Evolutionary conservation across 2,113 vertebrate genomes (phyloP).

Genomic region (Malaclemys terrapin): DNA sequence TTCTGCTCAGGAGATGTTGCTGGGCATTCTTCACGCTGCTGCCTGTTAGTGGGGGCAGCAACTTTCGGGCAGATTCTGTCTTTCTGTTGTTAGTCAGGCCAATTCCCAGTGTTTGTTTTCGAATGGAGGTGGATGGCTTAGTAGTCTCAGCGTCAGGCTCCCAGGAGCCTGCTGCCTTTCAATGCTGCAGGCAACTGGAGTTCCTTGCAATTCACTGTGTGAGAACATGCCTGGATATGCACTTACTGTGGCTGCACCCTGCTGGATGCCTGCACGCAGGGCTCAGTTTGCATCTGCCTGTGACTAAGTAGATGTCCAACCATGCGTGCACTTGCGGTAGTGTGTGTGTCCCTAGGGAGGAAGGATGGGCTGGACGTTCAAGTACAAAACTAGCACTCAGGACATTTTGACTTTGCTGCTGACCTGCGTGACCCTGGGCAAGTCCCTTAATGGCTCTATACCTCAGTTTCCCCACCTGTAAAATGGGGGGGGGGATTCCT

Average conservation of each 20-base stretch:
- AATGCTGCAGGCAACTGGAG: neutral
- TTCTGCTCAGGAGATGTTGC: neutral
- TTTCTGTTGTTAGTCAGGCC: neutral
- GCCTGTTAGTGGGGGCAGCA: neutral
- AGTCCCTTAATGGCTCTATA: neutral
- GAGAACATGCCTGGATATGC: neutral
- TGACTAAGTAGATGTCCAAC: neutral
- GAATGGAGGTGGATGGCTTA: neutral
- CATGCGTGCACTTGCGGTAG: neutral
- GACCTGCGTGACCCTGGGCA: neutral
- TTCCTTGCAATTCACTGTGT: neutral
- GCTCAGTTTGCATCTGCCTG: neutral
- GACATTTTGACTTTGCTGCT: neutral
- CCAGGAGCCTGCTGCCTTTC: neutral
- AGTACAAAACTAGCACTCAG: neutral
- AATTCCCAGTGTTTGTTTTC: neutral
- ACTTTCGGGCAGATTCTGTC: neutral
- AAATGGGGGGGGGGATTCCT: neutral
- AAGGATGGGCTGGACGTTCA: neutral
- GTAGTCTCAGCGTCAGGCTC: neutral
- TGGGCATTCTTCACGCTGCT: neutral
- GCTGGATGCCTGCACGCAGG: neutral
- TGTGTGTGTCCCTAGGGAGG: neutral
- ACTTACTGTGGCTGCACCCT: rapidly evolving
- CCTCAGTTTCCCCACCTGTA: neutral